phyloP scores from a whole-genome alignment of 2,113 vertebrate species.

The Pomatorhinus ruficollis region DNA sequence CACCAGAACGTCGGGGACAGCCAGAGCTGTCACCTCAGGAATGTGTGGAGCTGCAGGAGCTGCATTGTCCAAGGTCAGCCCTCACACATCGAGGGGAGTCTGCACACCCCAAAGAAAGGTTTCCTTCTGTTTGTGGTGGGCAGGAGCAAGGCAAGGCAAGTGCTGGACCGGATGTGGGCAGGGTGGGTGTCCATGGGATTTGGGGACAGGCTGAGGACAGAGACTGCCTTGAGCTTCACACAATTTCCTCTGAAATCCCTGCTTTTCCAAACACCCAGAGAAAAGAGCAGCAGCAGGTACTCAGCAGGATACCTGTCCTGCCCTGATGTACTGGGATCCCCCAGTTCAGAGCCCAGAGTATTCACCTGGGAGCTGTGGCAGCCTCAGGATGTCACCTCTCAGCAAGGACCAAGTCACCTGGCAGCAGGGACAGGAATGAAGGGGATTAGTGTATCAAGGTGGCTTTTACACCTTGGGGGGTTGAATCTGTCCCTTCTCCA shows the following conservation, averaged over 20 bases:
- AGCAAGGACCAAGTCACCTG: background rate
- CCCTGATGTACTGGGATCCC: accelerated
- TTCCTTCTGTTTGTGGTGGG: background rate
- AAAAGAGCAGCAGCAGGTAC: background rate
- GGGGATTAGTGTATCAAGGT: background rate
- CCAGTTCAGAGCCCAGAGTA: background rate
- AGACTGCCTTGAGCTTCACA: background rate
- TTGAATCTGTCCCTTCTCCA: background rate
- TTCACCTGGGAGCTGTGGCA: background rate
- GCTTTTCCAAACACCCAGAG: background rate
- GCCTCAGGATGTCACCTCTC: background rate
- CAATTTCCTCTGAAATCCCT: background rate
- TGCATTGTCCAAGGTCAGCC: background rate
- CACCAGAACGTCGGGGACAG: background rate
- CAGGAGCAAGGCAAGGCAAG: background rate
- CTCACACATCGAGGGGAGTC: accelerated
- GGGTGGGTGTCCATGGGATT: background rate
- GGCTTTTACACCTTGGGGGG: accelerated
- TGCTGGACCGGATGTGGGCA: background rate
- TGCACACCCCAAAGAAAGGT: background rate
- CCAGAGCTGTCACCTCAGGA: background rate
- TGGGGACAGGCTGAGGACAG: background rate
- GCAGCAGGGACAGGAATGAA: background rate
- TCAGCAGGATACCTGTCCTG: background rate
- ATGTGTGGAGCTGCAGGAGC: accelerated